Evolutionary conservation across 1,140 invertebrate species (phyloP), one percentile per base, ranked within the genome.

Genomic region (Papilio polyxenes): DNA sequence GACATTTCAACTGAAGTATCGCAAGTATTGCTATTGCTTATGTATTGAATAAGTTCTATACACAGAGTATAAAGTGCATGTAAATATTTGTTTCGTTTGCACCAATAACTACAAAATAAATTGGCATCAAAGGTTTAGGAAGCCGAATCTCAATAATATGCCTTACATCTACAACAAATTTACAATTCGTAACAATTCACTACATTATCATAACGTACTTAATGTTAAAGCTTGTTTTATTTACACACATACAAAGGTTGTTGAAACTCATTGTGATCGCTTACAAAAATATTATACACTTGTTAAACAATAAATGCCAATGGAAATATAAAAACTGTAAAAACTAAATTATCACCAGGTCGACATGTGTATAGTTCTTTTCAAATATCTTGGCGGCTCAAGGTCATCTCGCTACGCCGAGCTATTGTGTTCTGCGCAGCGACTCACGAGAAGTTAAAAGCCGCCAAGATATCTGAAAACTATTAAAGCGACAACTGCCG

Each of bases 171-270:
- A 93, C 87, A 92, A 94, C 92, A 92, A 94, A 91, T 94, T 89
- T 92, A 93, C 91, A 92, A 83, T 88, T 87, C 84, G 86, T 91
- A 94, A 94, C 92, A 93, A 91, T 91, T 89, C 79, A 83, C 88
- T 91, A 92, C 85, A 86, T 87, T 89, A 88, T 86, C 84, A 80
- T 86, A 90, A 89, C 87, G 86, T 90, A 92, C 91, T 92, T 92
- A 92, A 89, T 81, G 85, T 92, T 93, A 93, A 93, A 93, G 92
- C 92, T 92, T 90, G 87, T 85, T 89, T 89, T 92, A 92, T 91
- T 88, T 92, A 92, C 87, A 90, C 82, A 85, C 83, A 81, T 87
- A 69, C 44, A 87, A 82, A 75, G 87, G 82, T 85, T 81, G 82
- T 85, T 84, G 81, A 87, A 91, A 87, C 85, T 86, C 85, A 91